Conservation (phyloP, 37 sponge, comb jelly and placozoan genomes). For the Oopsacas minuta region DNA sequence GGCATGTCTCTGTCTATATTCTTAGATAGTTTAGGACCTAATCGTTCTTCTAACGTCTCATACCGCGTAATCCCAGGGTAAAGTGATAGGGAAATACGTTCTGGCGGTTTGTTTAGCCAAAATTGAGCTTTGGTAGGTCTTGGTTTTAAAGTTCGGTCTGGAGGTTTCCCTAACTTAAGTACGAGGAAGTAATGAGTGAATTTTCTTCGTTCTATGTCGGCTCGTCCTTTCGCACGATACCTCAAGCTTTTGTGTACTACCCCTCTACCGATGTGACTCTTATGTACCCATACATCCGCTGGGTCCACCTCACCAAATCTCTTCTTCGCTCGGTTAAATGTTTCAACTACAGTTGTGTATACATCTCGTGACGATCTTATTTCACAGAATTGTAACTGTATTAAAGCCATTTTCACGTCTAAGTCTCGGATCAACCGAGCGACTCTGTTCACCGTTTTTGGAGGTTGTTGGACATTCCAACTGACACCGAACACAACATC, state of each 20-base stretch:
- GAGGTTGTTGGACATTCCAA: neutral
- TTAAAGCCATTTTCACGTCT: neutral
- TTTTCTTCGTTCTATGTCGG: neutral
- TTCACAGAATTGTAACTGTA: neutral
- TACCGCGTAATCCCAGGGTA: neutral
- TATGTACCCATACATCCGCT: neutral
- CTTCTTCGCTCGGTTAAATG: neutral
- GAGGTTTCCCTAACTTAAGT: neutral
- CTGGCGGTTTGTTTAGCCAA: neutral
- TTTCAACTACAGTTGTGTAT: neutral
- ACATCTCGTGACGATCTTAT: neutral
- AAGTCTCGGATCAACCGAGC: neutral
- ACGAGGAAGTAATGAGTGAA: neutral
- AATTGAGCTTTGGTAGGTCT: neutral
- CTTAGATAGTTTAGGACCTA: conserved; percentile 8
- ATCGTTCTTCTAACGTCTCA: neutral
- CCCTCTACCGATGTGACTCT: neutral
- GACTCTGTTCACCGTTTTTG: neutral
- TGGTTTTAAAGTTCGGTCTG: neutral
- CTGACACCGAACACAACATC: neutral
- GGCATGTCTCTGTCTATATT: conserved; percentile 5
- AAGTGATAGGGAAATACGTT: neutral
- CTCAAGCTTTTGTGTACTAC: neutral
- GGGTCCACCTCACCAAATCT: neutral
- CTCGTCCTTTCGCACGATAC: neutral